phyloP scores from a whole-genome alignment of 2,888 invertebrate genomes.

The Pocota personata region DNA sequence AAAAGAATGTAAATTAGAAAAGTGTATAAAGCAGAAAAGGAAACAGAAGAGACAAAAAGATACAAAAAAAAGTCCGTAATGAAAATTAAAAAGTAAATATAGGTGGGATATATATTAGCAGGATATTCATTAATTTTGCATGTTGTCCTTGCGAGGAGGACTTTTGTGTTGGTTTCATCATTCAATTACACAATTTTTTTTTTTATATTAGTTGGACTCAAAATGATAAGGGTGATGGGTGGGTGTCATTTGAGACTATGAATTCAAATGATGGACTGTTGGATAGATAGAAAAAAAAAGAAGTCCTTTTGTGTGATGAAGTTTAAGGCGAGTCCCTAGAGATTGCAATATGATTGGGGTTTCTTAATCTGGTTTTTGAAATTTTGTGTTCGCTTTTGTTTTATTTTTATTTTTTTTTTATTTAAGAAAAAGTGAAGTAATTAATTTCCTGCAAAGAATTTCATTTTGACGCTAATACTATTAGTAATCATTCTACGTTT shows the following conservation, averaged over 20 bases:
- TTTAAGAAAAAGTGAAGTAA: too few relatives aligned
- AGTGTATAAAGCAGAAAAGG: background rate
- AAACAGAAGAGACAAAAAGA: conserved; percentile 24
- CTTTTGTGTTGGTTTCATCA: conserved; percentile 64
- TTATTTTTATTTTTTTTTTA: too few relatives aligned
- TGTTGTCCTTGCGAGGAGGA: conserved; percentile 55
- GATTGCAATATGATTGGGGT: conserved; percentile 27
- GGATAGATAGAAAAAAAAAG: background rate
- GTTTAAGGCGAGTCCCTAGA: conserved; percentile 55
- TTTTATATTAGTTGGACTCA: conserved; percentile 21
- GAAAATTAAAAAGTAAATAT: conserved; percentile 74
- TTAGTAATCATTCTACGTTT: too few relatives aligned
- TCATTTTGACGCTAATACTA: too few relatives aligned
- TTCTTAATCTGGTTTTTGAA: conserved; percentile 43
- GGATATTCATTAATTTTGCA: conserved; percentile 71
- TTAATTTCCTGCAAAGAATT: too few relatives aligned
- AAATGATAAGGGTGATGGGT: conserved; percentile 58
- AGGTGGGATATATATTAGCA: conserved; percentile 72
- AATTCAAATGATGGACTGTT: conserved; percentile 44
- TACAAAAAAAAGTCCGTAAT: conserved; percentile 48
- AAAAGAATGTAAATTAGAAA: conserved; percentile 63
- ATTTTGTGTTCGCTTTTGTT: background rate
- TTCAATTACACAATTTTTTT: conserved; percentile 59
- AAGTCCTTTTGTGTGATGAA: conserved; percentile 28
- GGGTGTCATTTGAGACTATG: conserved; percentile 58